These are phyloP conservation scores for Tamias sibiricus DNA, from an alignment of 2,113 vertebrate species.

Conservation along the genomic window DNA sequence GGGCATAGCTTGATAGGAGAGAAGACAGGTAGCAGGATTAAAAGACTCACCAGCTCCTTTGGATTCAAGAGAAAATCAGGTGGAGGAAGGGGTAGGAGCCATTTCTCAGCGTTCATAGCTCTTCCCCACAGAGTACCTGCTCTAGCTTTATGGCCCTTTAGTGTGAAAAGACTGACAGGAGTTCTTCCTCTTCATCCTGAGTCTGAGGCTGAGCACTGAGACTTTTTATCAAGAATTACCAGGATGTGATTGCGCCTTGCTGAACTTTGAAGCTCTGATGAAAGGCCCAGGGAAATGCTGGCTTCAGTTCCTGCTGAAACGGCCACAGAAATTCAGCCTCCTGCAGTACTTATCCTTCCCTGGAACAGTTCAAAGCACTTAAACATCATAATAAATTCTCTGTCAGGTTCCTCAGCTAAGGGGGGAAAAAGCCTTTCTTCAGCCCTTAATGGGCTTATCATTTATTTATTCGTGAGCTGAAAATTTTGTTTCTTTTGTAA, in stretches of 20 bases:
- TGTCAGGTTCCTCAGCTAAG: not conserved
- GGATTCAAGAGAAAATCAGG: not conserved
- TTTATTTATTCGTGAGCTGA: conserved; percentile 21
- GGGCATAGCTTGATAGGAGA: not conserved
- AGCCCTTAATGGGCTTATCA: not conserved
- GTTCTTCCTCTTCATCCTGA: not conserved
- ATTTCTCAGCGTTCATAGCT: not conserved
- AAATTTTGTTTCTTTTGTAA: not conserved
- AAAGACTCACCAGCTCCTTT: not conserved
- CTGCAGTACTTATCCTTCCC: not conserved
- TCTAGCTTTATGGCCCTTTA: not conserved
- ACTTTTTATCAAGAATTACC: conserved; percentile 48
- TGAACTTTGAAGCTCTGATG: conserved; percentile 58
- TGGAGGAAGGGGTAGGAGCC: not conserved
- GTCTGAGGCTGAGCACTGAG: not conserved
- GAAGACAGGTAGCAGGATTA: not conserved
- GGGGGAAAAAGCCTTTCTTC: not conserved
- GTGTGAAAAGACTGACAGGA: not conserved
- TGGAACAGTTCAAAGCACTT: conserved; percentile 60
- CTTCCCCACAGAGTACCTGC: not conserved
- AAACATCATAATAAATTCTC: conserved; percentile 51
- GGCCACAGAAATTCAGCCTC: not conserved
- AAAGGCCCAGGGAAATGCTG: not conserved
- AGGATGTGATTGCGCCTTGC: not conserved
- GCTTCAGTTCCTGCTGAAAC: conserved; percentile 42